Base-by-base conservation (phyloP, 2,888 invertebrate species). In the Drosophila maculinotata region DNA sequence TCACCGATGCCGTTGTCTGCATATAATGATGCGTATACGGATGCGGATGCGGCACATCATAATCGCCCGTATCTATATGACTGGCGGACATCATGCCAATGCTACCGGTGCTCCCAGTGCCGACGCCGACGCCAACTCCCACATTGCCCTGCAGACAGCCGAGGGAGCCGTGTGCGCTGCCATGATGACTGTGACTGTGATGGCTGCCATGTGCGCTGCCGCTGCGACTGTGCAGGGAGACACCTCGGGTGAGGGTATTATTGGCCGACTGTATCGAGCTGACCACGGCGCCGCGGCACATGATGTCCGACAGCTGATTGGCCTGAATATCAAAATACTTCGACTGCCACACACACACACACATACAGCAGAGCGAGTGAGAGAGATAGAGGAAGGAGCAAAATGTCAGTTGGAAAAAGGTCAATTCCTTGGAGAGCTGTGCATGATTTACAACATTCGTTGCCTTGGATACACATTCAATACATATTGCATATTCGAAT, bases 251-350 rank as follows among this genome's bases (percentile, higher is more conserved):
- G 28, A 92, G 84, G 54, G 92, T 92, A 70, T 92, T 92, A 66
- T 91, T 92, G 3, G 92, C 92, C 75, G 92, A 92, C 74, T 92
- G 92, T 78, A 92, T 92, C 69, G 92, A 92, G 79, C 92, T 92
- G 70, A 92, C 92, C 64, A 91, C 91, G 10, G 92, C 92, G 59
- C 91, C 92, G 62, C 92, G 91, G 76, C 92, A 92, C 82, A 92
- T 86, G 73, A 92, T 92, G 79, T 92, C 92, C 88, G 92, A 92
- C 71, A 92, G 89, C 85, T 92, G 92, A 88, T 92, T 92, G 77
- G 91, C 92, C 92, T 92, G 91, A 79, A 92, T 90, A 84, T 90
- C 91, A 84, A 91, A 91, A 89, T 91, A 91, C 89, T 91, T 91
- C 71, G 91, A 90, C 91, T 91, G 78, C 39, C 68, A 10, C 30